phyloP scores from a whole-genome alignment of 23 tunicate species.

The Diplosoma virens region DNA sequence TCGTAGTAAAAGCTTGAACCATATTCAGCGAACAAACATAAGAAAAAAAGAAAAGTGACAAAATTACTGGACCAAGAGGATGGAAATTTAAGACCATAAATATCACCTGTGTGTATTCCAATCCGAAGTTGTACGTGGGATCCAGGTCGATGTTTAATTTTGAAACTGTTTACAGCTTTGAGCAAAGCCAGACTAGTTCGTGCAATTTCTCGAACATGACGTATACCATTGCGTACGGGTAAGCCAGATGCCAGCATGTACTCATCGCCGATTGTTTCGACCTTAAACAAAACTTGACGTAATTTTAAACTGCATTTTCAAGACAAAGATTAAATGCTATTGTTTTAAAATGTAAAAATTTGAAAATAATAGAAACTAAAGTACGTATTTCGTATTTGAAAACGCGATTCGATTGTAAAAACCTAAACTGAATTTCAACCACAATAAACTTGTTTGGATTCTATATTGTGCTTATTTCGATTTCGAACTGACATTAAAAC shows the following conservation, averaged over 20 bases:
- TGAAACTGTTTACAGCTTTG: slow-evolving; percentile 71
- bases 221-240: slow-evolving; percentile 83
- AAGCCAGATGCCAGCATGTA: slow-evolving; percentile 96
- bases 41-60: too few relatives aligned
- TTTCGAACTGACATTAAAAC: too few relatives aligned
- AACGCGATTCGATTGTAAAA: too few relatives aligned
- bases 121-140: slow-evolving; percentile 89
- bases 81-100: too few relatives aligned
- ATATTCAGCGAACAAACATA: too few relatives aligned
- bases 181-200: slow-evolving; percentile 74
- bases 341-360: not conserved
- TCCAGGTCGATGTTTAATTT: slow-evolving; percentile 75
- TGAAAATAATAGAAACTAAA: too few relatives aligned
- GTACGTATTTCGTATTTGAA: too few relatives aligned
- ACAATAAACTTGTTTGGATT: too few relatives aligned
- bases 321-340: not conserved
- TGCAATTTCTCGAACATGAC: slow-evolving; percentile 83
- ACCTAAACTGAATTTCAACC: too few relatives aligned
- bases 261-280: slow-evolving; percentile 96
- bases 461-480: too few relatives aligned
- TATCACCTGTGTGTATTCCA: slow-evolving; percentile 90
- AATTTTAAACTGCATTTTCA: not conserved
- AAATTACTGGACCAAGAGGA: too few relatives aligned
- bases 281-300: slow-evolving; percentile 26
- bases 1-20: too few relatives aligned